Base-by-base conservation (phyloP, 2,888 invertebrate genomes). In the Lithophane semibrunnea region DNA sequence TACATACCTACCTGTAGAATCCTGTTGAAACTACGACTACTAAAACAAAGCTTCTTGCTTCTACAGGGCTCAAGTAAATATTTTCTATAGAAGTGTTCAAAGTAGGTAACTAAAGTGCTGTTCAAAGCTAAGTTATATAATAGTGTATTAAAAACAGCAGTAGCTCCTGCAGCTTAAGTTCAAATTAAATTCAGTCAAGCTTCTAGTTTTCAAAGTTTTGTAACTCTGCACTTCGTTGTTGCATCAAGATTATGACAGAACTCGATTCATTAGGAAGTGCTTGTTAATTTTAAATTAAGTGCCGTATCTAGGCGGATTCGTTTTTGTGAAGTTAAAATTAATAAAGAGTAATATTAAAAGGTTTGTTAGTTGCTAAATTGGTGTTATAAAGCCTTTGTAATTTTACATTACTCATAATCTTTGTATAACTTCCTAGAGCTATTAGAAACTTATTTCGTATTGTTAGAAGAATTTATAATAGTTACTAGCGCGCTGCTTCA, bases 161-260 rank as follows among this genome's bases (percentile, higher is more conserved):
- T 44, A 21, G 37, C 60, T 77, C 29, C 37, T n/a, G 37, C 9
- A 72, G 60, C 24, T n/a, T 13, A 73, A 77, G 16, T 77, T 80
- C n/a, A 80, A 77, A 80, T 73, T 73, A 56, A 73, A 74, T 80
- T 49, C 21, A 52, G 52, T 13, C 29, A 64, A 78, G 64, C 64
- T 80, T 80, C 12, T 73, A 21, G 56, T 73, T 64, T 64, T 56
- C 56, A 58, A 78, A 78, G 56, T 73, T 58, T 58, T 80, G 29
- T n/a, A 49, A 73, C n/a, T 64, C 72, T 44, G 44, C 44, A 44
- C 73, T 73, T 64, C 56, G n/a, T 16, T 49, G 54, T 64, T n/a
- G 63, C 74, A 65, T 74, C 56, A 58, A 78, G 58, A 65, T 80
- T 74, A 65, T 80, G 56, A 58, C 42, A 52, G 44, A 80, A 44